Evolutionary conservation across 2,888 invertebrate species (phyloP).

Genomic region (Drosophila niveifrons): DNA sequence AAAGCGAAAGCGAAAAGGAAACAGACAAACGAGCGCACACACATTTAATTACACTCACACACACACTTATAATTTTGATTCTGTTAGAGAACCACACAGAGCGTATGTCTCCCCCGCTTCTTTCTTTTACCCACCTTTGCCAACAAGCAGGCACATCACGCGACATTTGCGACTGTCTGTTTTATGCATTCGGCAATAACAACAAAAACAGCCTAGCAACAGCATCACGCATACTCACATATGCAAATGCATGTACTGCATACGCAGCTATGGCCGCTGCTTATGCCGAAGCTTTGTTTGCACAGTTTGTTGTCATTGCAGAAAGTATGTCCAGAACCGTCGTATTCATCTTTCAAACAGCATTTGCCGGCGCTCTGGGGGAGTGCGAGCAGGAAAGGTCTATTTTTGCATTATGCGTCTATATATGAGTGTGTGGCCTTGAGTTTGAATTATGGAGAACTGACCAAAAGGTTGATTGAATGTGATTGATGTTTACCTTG

Average conservation of each 20-base stretch:
- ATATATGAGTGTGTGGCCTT: constrained; percentile 37
- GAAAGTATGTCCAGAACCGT: constrained; percentile 11
- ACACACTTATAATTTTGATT: constrained; percentile 37
- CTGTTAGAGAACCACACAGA: constrained; percentile 28
- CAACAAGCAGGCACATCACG: constrained; percentile 44
- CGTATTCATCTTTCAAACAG: constrained; percentile 25
- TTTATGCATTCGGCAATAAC: constrained; percentile 56
- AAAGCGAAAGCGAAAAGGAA: constrained; percentile 75
- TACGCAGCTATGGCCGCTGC: constrained; percentile 22
- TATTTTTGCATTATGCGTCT: constrained; percentile 26
- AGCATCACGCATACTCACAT: constrained; percentile 53
- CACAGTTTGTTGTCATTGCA: constrained; percentile 33
- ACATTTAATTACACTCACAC: constrained; percentile 66
- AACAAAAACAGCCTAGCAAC: constrained; percentile 60
- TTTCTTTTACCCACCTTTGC: not conserved
- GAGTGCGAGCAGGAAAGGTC: not conserved
- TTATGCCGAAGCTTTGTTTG: constrained; percentile 39
- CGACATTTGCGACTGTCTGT: constrained; percentile 69
- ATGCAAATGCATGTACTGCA: constrained; percentile 4
- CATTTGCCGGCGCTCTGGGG: not conserved
- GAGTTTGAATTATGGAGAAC: constrained; percentile 13
- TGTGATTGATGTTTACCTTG: constrained; percentile 32
- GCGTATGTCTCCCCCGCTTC: constrained; percentile 3
- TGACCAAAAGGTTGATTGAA: constrained; percentile 1
- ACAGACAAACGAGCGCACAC: constrained; percentile 58